phyloP scores from a whole-genome alignment of 2,888 invertebrate species.

The Dysmachus trigonus region DNA sequence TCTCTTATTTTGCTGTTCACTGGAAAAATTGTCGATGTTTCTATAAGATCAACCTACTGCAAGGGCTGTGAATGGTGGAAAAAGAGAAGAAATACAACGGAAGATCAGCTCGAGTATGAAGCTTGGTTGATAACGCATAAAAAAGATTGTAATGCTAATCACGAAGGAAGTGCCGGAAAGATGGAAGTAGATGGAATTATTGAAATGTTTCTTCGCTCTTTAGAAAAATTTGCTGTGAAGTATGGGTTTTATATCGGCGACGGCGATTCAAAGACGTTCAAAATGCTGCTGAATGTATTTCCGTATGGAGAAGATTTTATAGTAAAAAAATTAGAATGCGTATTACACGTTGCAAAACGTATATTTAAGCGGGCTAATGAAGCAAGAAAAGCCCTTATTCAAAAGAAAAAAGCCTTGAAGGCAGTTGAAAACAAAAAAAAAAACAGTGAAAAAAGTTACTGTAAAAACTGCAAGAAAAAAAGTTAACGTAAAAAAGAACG shows the following conservation, averaged over 20 bases:
- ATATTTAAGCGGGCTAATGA: neutral
- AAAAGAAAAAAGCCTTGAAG: too few relatives aligned
- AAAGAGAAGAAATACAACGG: too few relatives aligned
- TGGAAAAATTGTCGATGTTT: too few relatives aligned
- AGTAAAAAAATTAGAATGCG: conserved; percentile 18
- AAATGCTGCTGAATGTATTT: neutral
- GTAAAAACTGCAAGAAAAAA: too few relatives aligned
- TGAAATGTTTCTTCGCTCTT: conserved; percentile 28
- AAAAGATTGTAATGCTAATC: neutral
- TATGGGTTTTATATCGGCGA: conserved; percentile 1
- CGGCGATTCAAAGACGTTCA: conserved; percentile 6
- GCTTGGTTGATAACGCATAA: neutral
- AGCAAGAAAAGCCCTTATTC: too few relatives aligned
- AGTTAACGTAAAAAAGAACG: too few relatives aligned
- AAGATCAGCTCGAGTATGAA: too few relatives aligned
- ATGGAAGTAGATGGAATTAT: conserved; percentile 20
- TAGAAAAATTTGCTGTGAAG: conserved; percentile 14
- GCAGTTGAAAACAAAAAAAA: too few relatives aligned
- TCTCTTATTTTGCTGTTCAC: neutral
- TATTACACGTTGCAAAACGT: conserved; percentile 4
- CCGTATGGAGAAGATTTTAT: neutral
- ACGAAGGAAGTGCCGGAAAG: conserved; percentile 25
- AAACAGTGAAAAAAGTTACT: too few relatives aligned
- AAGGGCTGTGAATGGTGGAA: too few relatives aligned
- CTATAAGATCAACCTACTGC: too few relatives aligned